Base-by-base conservation (phyloP, 1,140 invertebrate genomes). In the Polypedilum vanderplanki region DNA sequence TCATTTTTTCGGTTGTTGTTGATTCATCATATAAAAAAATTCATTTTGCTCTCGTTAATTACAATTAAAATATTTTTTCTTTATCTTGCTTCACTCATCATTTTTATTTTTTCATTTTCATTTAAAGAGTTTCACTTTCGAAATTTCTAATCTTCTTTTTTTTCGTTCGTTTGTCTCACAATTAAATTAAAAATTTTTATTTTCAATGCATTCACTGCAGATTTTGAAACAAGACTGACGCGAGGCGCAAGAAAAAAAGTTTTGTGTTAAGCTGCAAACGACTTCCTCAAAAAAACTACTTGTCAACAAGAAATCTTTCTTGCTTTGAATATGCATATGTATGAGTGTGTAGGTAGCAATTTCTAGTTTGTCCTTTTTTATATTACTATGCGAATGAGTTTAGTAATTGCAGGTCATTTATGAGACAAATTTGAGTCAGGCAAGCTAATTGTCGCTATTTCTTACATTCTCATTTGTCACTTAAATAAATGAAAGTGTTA, bases 201-300 rank as follows among this genome's bases (percentile, higher is more conserved):
- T 57, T 57, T 15, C 41, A 46, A 57, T 57, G 46, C 46, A 57
- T 4, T 57, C 46, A 4, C 46, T 57, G 46, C 46, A 57, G 46
- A 57, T 57, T 57, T 57, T 57, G n/a, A 57, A 57, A 57, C 46
- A n/a, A 57, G 46, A 57, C 46, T 57, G n/a, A 57, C 46, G 46
- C 46, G 46, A 57, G 46, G 46, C 46, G 12, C 24, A 33, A n/a
- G n/a, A n/a, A 33, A 33, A 33, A 3, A 33, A 33, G 46, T 57
- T 46, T 57, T 57, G 46, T 57, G 46, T 57, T 33, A 33, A 33
- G 24, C 24, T 33, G 24, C 24, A 33, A 33, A 33, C 24, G 24
- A 33, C 24, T 57, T 57, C 46, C 46, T 57, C 12, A 33, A 33
- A 33, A 33, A 57, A 57, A 57, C 46, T 12, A 12, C 46, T 57